Evolutionary conservation across 2,797 vertebrate genomes (phyloP).

Genomic region (Cynopterus sphinx): DNA sequence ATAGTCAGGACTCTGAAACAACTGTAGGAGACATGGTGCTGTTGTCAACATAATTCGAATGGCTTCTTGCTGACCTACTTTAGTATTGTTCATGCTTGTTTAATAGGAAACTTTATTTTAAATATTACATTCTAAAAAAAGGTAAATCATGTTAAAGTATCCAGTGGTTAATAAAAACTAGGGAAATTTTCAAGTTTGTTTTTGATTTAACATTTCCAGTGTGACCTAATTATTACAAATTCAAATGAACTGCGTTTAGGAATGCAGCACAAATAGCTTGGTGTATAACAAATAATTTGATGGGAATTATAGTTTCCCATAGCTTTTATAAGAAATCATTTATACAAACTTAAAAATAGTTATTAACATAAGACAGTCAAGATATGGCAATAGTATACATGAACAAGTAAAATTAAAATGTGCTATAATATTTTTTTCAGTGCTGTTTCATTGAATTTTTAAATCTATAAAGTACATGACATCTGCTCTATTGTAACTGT

Average conservation of each 20-base stretch:
- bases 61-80: not conserved
- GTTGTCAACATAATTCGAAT: slow-evolving; percentile 81
- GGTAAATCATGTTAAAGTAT: not conserved
- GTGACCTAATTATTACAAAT: not conserved
- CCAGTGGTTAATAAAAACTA: slow-evolving; percentile 36
- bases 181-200: not conserved
- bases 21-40: slow-evolving; percentile 86
- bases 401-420: slow-evolving; percentile 20
- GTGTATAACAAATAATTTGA: not conserved
- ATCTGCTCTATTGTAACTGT: not conserved
- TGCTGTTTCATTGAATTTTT: not conserved
- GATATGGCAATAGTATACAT: not conserved
- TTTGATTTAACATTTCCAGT: not conserved
- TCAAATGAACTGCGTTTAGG: not conserved
- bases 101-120: not conserved
- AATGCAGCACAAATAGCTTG: not conserved
- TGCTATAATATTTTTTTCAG: not conserved
- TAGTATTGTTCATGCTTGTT: not conserved
- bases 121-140: not conserved
- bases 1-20: slow-evolving; percentile 96
- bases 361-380: not conserved
- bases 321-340: not conserved
- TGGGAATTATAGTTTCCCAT: not conserved
- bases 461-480: not conserved
- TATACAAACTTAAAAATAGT: not conserved